phyloP scores from a whole-genome alignment of 1,140 invertebrate genomes.

The Drosophila persimilis region DNA sequence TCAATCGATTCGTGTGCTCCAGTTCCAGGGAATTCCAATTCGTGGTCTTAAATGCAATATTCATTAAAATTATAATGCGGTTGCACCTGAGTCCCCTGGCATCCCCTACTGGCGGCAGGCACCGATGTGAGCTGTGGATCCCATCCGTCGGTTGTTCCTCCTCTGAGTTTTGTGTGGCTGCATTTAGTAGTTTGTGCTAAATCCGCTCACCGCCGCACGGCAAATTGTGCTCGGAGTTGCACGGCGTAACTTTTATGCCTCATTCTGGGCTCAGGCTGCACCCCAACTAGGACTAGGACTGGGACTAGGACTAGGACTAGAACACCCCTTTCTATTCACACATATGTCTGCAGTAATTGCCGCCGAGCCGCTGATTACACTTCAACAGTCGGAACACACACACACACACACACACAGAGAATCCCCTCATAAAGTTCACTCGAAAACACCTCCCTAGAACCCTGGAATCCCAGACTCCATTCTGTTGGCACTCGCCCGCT shows the following conservation, averaged over 20 bases:
- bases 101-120: conserved; percentile 11
- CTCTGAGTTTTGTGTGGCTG: conserved; percentile 4
- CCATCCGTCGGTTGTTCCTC: background rate
- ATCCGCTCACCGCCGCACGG: conserved; percentile 70
- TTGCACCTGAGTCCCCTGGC: background rate
- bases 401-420: background rate
- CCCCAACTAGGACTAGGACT: background rate
- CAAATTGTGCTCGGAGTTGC: conserved; percentile 68
- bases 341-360: conserved; percentile 76
- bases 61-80: conserved; percentile 64
- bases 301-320: background rate
- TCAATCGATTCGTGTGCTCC: background rate
- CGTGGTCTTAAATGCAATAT: conserved; percentile 56
- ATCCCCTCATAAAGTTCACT: conserved; percentile 36
- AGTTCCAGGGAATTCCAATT: conserved; percentile 49
- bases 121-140: conserved; percentile 26
- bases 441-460: conserved; percentile 4
- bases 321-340: conserved; percentile 22
- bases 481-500: conserved; percentile 47
- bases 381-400: conserved; percentile 68
- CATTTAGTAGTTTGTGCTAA: conserved; percentile 65
- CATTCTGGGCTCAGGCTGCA: conserved; percentile 1
- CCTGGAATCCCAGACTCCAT: conserved; percentile 17
- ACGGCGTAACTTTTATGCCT: conserved; percentile 59
- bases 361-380: conserved; percentile 80